A percentile compares a stretch with the other conserved stretches of the same genome.
Evolutionary conservation across 2,888 invertebrate genomes (phyloP).

Genomic region (Oscheius sp.): DNA sequence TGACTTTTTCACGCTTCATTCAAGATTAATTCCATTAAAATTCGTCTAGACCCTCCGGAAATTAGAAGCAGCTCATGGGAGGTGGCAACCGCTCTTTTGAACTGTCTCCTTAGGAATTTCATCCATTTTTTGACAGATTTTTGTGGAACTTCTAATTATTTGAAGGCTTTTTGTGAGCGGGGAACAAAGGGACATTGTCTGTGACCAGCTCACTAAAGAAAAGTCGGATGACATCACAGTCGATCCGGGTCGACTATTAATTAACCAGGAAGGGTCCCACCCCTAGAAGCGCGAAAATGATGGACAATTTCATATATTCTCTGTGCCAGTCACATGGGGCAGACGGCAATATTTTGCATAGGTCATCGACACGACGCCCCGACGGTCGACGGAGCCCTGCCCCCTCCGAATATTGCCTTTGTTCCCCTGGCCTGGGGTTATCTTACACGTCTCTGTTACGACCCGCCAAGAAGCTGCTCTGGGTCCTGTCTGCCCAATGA

Average conservation of each 20-base stretch:
- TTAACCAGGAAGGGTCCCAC: not conserved
- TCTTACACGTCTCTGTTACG: slow-evolving; percentile 1
- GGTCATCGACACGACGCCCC: slow-evolving; percentile 22
- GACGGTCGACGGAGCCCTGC: not conserved
- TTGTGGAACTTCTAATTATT: not conserved
- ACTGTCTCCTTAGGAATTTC: not conserved
- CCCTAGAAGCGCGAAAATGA: not conserved
- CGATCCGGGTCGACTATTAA: not conserved
- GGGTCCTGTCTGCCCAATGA: not conserved
- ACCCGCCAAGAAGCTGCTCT: not conserved
- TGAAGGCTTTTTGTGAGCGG: no score
- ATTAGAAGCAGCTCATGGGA: no score
- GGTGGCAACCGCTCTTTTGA: not conserved
- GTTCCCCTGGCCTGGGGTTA: slow-evolving; percentile 22
- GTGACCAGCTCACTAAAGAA: no score
- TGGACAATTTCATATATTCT: not conserved
- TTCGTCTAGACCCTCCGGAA: no score
- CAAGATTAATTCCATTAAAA: no score
- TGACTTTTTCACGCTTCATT: no score
- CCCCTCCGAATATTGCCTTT: slow-evolving; percentile 7
- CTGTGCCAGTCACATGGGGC: slow-evolving; percentile 17
- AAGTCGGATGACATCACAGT: not conserved
- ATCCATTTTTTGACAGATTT: not conserved
- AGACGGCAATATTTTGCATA: slow-evolving; percentile 32
- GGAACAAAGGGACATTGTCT: no score